Evolutionary conservation across 2,797 vertebrate genomes (phyloP).

Genomic region (Pantherophis vulpinus): DNA sequence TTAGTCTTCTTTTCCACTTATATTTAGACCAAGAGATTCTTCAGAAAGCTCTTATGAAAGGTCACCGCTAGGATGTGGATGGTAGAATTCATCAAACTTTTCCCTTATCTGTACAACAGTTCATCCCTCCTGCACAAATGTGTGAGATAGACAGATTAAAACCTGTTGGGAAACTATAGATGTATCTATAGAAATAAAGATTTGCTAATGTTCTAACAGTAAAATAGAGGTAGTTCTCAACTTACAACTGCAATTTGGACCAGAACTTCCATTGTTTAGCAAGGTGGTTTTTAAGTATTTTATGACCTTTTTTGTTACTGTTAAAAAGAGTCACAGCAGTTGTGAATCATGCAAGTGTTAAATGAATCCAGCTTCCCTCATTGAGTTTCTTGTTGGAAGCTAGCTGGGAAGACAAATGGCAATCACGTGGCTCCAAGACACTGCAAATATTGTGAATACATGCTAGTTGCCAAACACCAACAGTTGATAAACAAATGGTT

Average conservation of each 20-base stretch:
- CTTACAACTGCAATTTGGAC: neutral
- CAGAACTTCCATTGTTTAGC: neutral
- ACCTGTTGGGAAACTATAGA: neutral
- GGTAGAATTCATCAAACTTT: neutral
- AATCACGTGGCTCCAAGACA: neutral
- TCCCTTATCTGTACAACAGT: neutral
- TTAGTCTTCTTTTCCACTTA: neutral
- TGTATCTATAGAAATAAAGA: no score
- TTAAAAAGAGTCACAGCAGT: neutral
- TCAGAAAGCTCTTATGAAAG: neutral
- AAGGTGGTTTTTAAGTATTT: neutral
- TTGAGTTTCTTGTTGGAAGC: neutral
- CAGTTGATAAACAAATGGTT: neutral
- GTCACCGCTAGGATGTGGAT: neutral
- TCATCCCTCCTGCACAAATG: neutral
- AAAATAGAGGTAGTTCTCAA: neutral
- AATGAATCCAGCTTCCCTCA: neutral
- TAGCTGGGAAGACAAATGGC: neutral
- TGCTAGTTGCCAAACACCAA: neutral
- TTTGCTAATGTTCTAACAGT: constrained; percentile 20
- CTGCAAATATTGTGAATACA: neutral
- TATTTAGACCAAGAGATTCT: neutral
- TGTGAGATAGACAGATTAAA: neutral
- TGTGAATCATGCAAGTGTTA: neutral
- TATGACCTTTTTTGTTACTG: neutral